Evolutionary conservation across 1,140 invertebrate genomes (phyloP), one percentile per base, ranked within the genome.

Genomic region (Bombus sibiricus): DNA sequence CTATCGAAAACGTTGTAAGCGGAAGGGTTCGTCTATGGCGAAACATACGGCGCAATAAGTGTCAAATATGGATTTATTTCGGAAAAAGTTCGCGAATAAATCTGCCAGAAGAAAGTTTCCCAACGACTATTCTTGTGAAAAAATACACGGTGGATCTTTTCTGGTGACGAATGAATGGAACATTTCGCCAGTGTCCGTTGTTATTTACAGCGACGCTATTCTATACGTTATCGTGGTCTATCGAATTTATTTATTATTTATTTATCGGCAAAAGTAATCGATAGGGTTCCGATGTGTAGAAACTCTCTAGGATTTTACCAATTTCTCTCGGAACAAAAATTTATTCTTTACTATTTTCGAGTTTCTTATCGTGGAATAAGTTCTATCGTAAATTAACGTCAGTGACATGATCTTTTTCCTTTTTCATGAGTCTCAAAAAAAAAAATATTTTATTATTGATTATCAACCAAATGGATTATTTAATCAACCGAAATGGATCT

Each of bases 61-160:
- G 81, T 83, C 81, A 83, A 77, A 77, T 76, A 25, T 53, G 43
- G 69, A 83, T 78, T 83, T 83, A 83, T 77, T 83, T 41, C 41
- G 57, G 2, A 1, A n/a, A 78, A 78, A 78, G 62, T 69, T 83
- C 8, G 37, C 12, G 6, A 69, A 83, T 78, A 83, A 83, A 83
- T 83, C 81, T 57, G 74, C 8, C 74, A 69, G 13, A 66, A 41
- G 64, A 22, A 83, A 83, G 62, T 83, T 76, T 25, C 39, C 62
- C 2, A 47, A 28, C 37, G 22, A 25, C 28, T 78, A 41, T 83
- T 69, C 69, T n/a, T 34, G 6, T 18, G 10, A 15, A 69, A 39
- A 57, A 74, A 83, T 68, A 64, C 34, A 28, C n/a, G 59, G 47
- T 34, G 62, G n/a, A n/a, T 66, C n/a, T 8, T 34, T 34, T 68